Evolutionary conservation across 2,888 invertebrate genomes (phyloP), one percentile per base, ranked within the genome.

Genomic region (Pegoplata infirma): DNA sequence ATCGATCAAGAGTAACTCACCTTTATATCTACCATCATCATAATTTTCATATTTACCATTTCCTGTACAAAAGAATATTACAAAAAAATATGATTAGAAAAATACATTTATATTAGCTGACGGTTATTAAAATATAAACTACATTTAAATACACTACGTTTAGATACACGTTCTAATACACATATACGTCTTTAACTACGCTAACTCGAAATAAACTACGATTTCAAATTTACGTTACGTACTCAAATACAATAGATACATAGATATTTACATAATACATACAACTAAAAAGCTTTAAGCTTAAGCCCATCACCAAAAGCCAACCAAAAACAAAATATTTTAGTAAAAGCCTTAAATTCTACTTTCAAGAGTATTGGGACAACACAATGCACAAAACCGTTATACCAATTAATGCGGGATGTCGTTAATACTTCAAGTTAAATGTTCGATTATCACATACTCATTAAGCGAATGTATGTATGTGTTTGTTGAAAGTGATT

Each of bases 41-140:
- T 63, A 10, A 63, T 82, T 16, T 6, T 17, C 28, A 87, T 86
- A 84, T 74, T 87, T 87, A 87, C 87, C 88, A 80, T 76, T 78
- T 69, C 68, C 87, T 87, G 81, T 23, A 81, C 55, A 61, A 25
- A 82, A 32, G 83, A 71, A 49, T n/a, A 82, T 68, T 79, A 74
- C 63, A 81, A 82, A 25, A 68, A 25, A 73, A 47, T 32, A 67
- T 76, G 49, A 71, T 68, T 49, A 80, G 56, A 66, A 69, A 44
- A 28, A 36, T 28, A 1, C 47, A 17, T 58, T 53, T 53, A 44
- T n/a, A 69, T 4, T 23, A 23, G n/a, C n/a, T 61, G 36, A 17
- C 14, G 8, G 28, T 55, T 36, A 49, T 32, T 49, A 17, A n/a
- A n/a, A 19, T n/a, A n/a, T 21, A 28, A n/a, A 36, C 36, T 32